These are phyloP conservation scores for Nebria salina DNA, from an alignment of 2,888 invertebrate species.

Conservation along the genomic window DNA sequence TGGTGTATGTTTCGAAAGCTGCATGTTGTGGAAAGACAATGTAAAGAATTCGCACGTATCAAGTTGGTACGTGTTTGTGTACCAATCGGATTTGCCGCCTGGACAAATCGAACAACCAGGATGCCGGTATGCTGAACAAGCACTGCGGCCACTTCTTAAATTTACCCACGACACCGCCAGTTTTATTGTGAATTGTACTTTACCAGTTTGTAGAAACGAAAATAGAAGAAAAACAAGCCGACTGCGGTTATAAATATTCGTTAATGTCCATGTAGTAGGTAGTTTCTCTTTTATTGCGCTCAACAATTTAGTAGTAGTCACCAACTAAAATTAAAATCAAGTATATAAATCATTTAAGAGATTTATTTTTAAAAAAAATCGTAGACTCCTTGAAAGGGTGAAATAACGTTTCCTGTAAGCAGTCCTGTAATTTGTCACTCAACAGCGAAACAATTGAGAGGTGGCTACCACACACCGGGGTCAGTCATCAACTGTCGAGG, in stretches of 20 bases:
- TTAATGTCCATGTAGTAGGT: neutral
- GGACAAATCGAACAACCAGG: neutral
- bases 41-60: conserved; percentile 12
- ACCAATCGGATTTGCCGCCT: neutral
- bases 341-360: too few relatives aligned
- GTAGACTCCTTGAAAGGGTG: too few relatives aligned
- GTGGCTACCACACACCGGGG: too few relatives aligned
- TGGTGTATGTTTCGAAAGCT: neutral
- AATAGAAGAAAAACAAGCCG: neutral
- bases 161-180: neutral
- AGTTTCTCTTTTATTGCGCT: neutral
- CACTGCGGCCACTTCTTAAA: neutral
- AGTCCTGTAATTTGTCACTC: too few relatives aligned
- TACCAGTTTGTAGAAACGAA: neutral
- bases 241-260: neutral
- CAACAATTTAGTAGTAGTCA: neutral
- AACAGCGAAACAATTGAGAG: too few relatives aligned
- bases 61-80: neutral
- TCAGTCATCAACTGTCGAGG: too few relatives aligned
- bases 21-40: neutral
- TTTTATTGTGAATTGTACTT: conserved; percentile 8
- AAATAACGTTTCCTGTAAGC: too few relatives aligned
- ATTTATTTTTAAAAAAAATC: too few relatives aligned
- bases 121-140: neutral
- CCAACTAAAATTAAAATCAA: neutral